Evolutionary conservation across 1,140 invertebrate species (phyloP), one percentile per base, ranked within the genome.

Genomic region (Zaprionus nigranus): DNA sequence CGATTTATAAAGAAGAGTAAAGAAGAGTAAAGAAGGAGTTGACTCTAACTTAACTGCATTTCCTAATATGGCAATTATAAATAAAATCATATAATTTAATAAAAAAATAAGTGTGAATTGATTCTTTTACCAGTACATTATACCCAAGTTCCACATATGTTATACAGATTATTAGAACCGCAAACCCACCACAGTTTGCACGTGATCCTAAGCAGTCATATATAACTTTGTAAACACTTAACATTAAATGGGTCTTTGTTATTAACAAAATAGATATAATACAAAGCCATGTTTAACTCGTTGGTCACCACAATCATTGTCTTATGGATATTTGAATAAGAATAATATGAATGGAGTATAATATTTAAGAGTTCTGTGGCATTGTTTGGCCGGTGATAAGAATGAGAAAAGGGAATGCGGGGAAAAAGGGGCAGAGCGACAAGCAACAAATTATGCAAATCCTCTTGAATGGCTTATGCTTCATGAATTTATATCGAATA

Each of bases 401-500:
- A 56, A 22, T 54, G 51, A 11, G 20, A 0, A 9, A 7, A 34
- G 9, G 30, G 26, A 28, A 28, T 28, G 20, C 4, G 62, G 28
- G 54, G 22, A 20, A 22, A 36, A n/a, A 40, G 51, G n/a, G n/a
- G 6, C n/a, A n/a, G n/a, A n/a, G n/a, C 20, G 46, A 46, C 28
- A 17, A 11, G 36, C 81, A 81, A 75, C 74, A 84, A 83, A 83
- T 87, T 87, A 87, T 87, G 84, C 84, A 87, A 87, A 87, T 87
- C 81, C 71, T 66, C 36, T 81, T 76, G 75, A 88, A 88, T 87
- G 85, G 81, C 81, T 88, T 88, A 88, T 88, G 78, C 81, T 88
- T 90, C 84, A 88, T 88, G 85, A 88, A 88, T 88, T 88, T 88
- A 88, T 88, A 90, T 88, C 78, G 85, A 88, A 81, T 76, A 56